Conservation (phyloP, 2,888 invertebrate genomes). For the Leucoptera coffeella region DNA sequence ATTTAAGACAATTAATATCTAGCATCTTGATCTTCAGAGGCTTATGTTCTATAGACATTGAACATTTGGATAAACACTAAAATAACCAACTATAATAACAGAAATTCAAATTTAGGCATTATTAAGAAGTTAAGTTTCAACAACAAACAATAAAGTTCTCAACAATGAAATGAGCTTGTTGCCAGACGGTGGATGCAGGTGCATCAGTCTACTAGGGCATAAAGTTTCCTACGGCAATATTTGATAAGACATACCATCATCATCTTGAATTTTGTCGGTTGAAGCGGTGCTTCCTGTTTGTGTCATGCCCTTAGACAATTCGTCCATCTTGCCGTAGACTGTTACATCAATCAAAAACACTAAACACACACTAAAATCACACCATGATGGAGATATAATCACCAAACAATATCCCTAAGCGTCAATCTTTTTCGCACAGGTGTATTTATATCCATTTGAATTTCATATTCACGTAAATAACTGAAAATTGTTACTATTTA, state of each 20-base stretch:
- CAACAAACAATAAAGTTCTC: too few species aligned
- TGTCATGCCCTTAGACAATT: slow-evolving; percentile 53
- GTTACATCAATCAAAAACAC: slow-evolving; percentile 46
- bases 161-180: too few species aligned
- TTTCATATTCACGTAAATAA: slow-evolving; percentile 25
- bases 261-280: slow-evolving; percentile 46
- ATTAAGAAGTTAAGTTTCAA: too few species aligned
- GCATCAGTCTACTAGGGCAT: too few species aligned
- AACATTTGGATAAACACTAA: neutral
- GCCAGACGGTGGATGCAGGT: too few species aligned
- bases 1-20: too few species aligned
- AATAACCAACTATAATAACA: too few species aligned
- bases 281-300: slow-evolving; percentile 48
- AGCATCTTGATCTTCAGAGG: too few species aligned
- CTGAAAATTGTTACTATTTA: too few species aligned
- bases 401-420: slow-evolving; percentile 18
- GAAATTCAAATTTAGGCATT: too few species aligned
- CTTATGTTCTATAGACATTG: neutral
- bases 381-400: slow-evolving; percentile 22
- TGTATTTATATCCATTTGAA: slow-evolving; percentile 28
- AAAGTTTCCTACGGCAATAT: too few species aligned
- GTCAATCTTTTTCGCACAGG: slow-evolving; percentile 27
- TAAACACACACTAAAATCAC: slow-evolving; percentile 2
- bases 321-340: slow-evolving; percentile 51
- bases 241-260: too few species aligned